phyloP scores from a whole-genome alignment of 2,888 invertebrate genomes.

The Drosophila meridiana region DNA sequence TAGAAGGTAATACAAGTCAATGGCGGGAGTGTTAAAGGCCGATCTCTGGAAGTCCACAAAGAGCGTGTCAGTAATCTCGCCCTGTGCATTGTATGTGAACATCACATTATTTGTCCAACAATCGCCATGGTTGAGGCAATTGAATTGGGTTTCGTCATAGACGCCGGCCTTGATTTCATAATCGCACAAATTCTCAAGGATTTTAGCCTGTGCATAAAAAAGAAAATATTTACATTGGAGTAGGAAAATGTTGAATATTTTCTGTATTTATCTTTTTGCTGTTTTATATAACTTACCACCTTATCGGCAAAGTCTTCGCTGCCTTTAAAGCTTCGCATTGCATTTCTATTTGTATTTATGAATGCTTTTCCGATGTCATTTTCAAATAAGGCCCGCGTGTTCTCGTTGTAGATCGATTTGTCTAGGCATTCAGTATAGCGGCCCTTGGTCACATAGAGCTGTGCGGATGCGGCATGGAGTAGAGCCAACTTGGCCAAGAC shows the following conservation, averaged over 20 bases:
- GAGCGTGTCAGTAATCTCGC: constrained; percentile 61
- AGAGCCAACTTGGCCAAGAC: constrained; percentile 78
- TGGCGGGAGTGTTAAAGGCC: constrained; percentile 71
- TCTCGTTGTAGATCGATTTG: constrained; percentile 36
- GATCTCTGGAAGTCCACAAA: constrained; percentile 78
- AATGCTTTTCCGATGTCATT: not conserved
- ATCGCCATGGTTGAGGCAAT: constrained; percentile 80
- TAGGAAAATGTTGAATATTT: not conserved
- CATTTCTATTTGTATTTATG: not conserved
- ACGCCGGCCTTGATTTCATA: constrained; percentile 1
- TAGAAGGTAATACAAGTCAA: constrained; percentile 77
- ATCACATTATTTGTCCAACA: constrained; percentile 82
- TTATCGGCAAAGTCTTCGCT: constrained; percentile 33
- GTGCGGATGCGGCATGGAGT: constrained; percentile 82
- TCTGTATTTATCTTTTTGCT: not conserved
- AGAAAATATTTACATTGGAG: not conserved
- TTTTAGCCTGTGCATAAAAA: constrained; percentile 8
- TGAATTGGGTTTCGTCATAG: constrained; percentile 60
- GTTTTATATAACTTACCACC: constrained; percentile 34
- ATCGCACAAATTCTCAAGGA: not conserved
- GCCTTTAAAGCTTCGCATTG: constrained; percentile 18
- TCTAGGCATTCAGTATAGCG: constrained; percentile 36
- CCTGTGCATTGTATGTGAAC: constrained; percentile 67
- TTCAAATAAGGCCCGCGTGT: not conserved
- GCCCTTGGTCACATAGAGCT: constrained; percentile 62